Evolutionary conservation across 2,113 vertebrate genomes (phyloP).

Genomic region (Megaceryle torquata): DNA sequence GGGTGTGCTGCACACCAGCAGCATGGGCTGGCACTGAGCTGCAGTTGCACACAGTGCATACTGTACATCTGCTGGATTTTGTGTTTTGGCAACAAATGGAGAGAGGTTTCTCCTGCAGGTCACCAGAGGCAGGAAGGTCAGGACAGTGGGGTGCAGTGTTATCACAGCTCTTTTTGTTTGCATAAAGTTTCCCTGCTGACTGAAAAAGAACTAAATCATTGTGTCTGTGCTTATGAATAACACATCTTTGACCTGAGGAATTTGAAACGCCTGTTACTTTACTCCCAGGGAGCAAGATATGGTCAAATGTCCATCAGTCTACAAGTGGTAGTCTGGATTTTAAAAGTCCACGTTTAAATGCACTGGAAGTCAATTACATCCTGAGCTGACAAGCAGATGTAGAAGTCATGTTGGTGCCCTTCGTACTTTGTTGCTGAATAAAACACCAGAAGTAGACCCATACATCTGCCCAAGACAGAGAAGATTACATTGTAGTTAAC

Average conservation of each 20-base stretch:
- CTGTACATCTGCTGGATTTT: background rate
- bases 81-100: background rate
- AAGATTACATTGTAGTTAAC: background rate
- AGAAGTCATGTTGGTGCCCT: background rate
- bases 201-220: conserved; percentile 42
- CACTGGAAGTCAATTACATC: conserved; percentile 10
- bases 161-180: conserved; percentile 28
- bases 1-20: background rate
- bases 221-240: background rate
- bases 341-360: conserved; percentile 4
- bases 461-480: background rate
- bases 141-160: background rate
- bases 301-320: conserved; percentile 14
- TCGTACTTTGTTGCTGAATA: background rate
- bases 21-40: fast-evolving
- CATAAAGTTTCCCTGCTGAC: conserved; percentile 36
- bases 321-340: conserved; percentile 18
- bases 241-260: background rate
- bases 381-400: background rate
- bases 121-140: background rate
- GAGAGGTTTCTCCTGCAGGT: background rate
- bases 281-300: background rate
- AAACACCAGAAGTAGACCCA: background rate
- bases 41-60: background rate
- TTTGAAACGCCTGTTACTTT: conserved; percentile 43